Conservation (phyloP, 2,888 invertebrate species). For the Erannis defoliaria region DNA sequence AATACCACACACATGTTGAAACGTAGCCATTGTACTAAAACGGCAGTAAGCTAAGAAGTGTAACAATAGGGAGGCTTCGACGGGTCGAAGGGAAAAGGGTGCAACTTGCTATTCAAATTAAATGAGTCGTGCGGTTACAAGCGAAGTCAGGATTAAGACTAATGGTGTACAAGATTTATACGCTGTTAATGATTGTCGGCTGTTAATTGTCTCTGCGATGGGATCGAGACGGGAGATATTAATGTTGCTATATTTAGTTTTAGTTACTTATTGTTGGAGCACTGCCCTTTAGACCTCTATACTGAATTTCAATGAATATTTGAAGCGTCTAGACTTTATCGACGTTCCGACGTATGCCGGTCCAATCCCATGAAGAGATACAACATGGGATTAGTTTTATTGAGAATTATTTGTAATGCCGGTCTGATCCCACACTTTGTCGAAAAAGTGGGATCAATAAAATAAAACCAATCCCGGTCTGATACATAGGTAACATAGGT, state of each 20-base stretch:
- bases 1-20: conserved; percentile 28
- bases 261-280: neutral
- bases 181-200: conserved; percentile 30
- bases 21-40: conserved; percentile 51
- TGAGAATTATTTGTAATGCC: no score
- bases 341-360: no score
- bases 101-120: conserved; percentile 59
- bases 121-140: conserved; percentile 54
- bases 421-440: no score
- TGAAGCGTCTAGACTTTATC: neutral
- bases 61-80: conserved; percentile 56
- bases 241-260: conserved; percentile 5
- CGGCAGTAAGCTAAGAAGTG: conserved; percentile 52
- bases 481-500: no score
- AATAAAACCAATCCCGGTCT: no score
- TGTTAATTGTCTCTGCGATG: conserved; percentile 21
- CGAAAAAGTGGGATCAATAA: no score
- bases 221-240: conserved; percentile 2
- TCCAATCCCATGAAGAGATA: no score
- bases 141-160: conserved; percentile 37
- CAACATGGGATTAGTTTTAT: no score
- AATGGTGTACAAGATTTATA: conserved; percentile 36
- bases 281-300: neutral
- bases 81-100: conserved; percentile 51
- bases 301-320: neutral